These are phyloP conservation scores for Poecilia picta DNA, from an alignment of 2,797 vertebrate genomes.

Conservation along the genomic window DNA sequence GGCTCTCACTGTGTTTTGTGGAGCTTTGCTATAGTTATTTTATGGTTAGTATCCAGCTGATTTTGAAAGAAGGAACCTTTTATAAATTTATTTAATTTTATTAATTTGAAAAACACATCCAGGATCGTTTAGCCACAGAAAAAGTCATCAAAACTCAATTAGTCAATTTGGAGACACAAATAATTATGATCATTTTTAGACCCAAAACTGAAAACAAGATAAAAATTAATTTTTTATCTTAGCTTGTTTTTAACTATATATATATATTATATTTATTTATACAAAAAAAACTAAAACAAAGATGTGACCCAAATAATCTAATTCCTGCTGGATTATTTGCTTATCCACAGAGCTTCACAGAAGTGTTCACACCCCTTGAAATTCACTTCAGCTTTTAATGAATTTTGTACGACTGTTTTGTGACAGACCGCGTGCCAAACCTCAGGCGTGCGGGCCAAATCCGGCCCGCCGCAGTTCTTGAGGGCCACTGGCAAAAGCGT, in stretches of 20 bases:
- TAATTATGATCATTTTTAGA: not conserved
- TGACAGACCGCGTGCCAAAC: too few relatives aligned
- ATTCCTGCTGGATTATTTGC: not conserved
- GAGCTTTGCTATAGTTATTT: not conserved
- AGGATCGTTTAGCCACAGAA: not conserved
- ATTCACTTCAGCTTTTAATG: not conserved
- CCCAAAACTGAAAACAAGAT: not conserved
- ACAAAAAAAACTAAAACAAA: not conserved
- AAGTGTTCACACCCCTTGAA: not conserved
- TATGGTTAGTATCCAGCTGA: not conserved
- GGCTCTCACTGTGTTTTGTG: not conserved
- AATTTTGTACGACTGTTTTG: too few relatives aligned
- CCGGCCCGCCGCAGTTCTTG: too few relatives aligned
- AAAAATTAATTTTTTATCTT: not conserved
- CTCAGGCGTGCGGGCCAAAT: too few relatives aligned
- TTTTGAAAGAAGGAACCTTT: not conserved
- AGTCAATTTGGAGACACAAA: not conserved
- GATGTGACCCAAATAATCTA: not conserved
- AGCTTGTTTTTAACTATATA: not conserved
- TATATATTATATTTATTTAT: not conserved
- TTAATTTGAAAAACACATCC: not conserved
- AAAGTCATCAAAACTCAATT: not conserved
- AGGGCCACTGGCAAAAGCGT: too few relatives aligned
- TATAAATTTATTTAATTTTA: too few relatives aligned
- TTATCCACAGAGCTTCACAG: not conserved